A percentile compares a stretch with the other conserved stretches of the same genome.
phyloP scores from a whole-genome alignment of 1,140 invertebrate genomes.

The Philotrypesis tridentata region DNA sequence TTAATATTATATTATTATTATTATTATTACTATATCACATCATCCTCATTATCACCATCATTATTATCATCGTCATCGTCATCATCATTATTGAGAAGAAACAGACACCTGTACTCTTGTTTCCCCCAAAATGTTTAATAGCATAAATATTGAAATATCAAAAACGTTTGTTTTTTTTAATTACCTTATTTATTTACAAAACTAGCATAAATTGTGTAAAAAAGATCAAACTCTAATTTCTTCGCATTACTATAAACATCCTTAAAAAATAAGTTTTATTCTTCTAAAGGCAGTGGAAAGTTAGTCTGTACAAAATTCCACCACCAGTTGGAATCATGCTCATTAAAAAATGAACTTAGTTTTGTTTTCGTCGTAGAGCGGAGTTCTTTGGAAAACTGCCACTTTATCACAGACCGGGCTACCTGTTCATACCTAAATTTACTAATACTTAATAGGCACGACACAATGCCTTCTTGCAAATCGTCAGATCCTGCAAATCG shows the following conservation, averaged over 20 bases:
- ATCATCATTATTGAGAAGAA: slow-evolving; percentile 56
- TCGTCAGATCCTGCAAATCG: slow-evolving; percentile 56
- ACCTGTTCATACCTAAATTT: slow-evolving; percentile 55
- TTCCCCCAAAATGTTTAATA: slow-evolving; percentile 65
- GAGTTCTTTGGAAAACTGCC: slow-evolving; percentile 58
- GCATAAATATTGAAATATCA: slow-evolving; percentile 63
- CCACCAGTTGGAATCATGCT: slow-evolving; percentile 52
- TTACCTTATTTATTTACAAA: slow-evolving; percentile 49
- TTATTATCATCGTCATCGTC: slow-evolving; percentile 50
- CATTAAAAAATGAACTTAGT: slow-evolving; percentile 56
- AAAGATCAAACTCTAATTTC: not conserved
- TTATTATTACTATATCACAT: slow-evolving; percentile 53
- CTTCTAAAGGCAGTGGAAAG: not conserved
- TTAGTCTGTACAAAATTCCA: slow-evolving; percentile 43
- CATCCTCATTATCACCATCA: slow-evolving; percentile 55
- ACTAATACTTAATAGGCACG: slow-evolving; percentile 62
- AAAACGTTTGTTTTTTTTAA: slow-evolving; percentile 50
- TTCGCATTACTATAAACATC: not conserved
- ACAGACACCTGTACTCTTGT: slow-evolving; percentile 67
- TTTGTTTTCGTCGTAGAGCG: slow-evolving; percentile 51
- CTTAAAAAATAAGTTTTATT: not conserved
- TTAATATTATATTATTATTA: slow-evolving; percentile 60
- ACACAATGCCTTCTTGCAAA: slow-evolving; percentile 63
- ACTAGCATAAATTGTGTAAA: slow-evolving; percentile 19
- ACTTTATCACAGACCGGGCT: slow-evolving; percentile 55